Evolutionary conservation across 1,140 invertebrate genomes (phyloP), one percentile per base, ranked within the genome.

Genomic region (Eubasilissa regina): DNA sequence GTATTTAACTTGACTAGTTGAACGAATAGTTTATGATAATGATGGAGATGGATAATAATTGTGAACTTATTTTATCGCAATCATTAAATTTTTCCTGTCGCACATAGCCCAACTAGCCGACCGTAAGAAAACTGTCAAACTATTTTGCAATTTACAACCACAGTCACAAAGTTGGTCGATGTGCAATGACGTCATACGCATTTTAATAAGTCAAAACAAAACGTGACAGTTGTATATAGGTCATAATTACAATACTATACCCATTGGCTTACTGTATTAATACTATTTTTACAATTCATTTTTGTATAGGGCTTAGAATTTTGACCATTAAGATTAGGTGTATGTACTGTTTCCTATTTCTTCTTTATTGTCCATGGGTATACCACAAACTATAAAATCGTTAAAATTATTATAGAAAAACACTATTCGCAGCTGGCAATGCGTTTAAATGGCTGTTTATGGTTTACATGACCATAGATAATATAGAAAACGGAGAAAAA

Each of bases 151-250:
- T 66, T 45, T 45, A 47, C n/a, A 43, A 66, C 25, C n/a, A 35
- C 58, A 62, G 58, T 45, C 62, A 45, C 17, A 12, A 45, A 66
- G n/a, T 70, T 51, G 44, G 66, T 70, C 45, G 66, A 70, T 70
- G 44, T 48, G 66, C 21, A 47, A 70, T 70, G 66, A 70, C 66
- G 66, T 70, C 66, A 70, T 35, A 44, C 62, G 10, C 21, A 56
- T 56, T 56, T 64, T 64, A 44, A 64, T 43, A 45, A 70, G 43
- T 70, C 66, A 70, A 70, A 70, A 70, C 45, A 70, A 70, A 70
- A 70, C 66, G 47, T 70, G 66, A 70, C 66, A 70, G 66, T 45
- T 48, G 48, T n/a, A 70, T 70, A 19, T 48, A 70, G 15, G 19
- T 21, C 21, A 21, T 9, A 70, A 70, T 17, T 70, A 47, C 47